Percentiles rank a stretch among this genome's conserved stretches.
Evolutionary conservation across 2,888 invertebrate species (phyloP).

Genomic region (Harpalus rubripes): DNA sequence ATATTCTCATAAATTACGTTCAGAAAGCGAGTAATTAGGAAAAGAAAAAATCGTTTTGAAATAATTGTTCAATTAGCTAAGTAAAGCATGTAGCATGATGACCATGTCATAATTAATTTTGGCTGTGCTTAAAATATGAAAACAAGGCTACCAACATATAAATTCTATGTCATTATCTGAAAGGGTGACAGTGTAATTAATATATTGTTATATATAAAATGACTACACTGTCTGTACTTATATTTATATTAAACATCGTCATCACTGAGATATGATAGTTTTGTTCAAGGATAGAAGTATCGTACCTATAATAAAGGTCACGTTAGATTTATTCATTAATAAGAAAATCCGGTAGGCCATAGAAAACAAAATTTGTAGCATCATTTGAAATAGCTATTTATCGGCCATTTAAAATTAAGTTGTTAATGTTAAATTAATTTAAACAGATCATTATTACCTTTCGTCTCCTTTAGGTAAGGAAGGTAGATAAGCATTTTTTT

Average conservation of each 20-base stretch:
- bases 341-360: no score
- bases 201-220: conserved; percentile 5
- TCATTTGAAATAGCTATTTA: no score
- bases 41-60: not conserved
- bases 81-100: conserved; percentile 23
- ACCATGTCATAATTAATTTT: conserved; percentile 41
- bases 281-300: no score
- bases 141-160: conserved; percentile 10
- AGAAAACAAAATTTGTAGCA: no score
- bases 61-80: conserved; percentile 48
- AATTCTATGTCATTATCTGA: not conserved
- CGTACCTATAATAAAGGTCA: no score
- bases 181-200: not conserved
- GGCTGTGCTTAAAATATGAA: conserved; percentile 28
- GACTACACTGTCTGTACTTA: not conserved
- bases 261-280: no score
- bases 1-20: not conserved
- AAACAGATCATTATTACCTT: no score
- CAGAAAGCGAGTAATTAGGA: not conserved
- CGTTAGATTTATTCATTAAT: no score
- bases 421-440: no score
- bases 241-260: not conserved
- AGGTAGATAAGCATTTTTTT: no score
- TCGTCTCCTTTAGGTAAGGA: no score
- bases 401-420: no score